Conservation (phyloP, 2,797 vertebrate species). For the Astyanax mexicanus region DNA sequence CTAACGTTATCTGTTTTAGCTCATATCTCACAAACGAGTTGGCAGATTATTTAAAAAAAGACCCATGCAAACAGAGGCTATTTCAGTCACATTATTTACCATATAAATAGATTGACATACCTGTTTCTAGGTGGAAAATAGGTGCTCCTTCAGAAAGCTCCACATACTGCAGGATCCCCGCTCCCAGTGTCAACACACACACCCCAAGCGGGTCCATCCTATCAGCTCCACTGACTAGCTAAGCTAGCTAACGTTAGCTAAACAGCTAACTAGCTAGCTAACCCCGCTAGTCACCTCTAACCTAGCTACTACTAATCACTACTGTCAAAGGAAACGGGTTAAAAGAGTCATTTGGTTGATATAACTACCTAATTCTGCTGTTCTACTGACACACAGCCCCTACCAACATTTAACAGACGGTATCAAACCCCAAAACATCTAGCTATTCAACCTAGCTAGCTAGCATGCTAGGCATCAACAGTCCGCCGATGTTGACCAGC, state of each 20-base stretch:
- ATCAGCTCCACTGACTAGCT: constrained; percentile 63
- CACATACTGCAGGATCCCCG: constrained; percentile 69
- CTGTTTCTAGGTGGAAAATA: constrained; percentile 69
- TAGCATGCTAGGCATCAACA: too few species aligned
- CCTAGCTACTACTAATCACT: constrained; percentile 34
- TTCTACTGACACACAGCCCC: not conserved
- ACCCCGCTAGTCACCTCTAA: constrained; percentile 56
- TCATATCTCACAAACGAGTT: not conserved
- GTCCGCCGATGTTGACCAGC: constrained; percentile 28
- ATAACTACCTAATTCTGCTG: not conserved
- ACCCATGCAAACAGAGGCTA: too few species aligned
- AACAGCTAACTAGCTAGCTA: constrained; percentile 62
- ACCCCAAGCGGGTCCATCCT: constrained; percentile 76
- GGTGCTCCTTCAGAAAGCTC: constrained; percentile 72
- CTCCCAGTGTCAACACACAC: constrained; percentile 73
- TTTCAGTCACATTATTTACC: too few species aligned
- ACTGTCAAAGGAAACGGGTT: constrained; percentile 20
- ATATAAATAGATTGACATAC: constrained; percentile 70
- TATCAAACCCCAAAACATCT: not conserved
- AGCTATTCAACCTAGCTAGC: constrained; percentile 54
- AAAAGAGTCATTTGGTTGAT: constrained; percentile 29
- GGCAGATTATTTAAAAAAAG: too few species aligned
- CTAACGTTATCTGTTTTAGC: not conserved
- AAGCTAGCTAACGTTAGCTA: too few species aligned
- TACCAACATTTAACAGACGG: not conserved